Evolutionary conservation across 2,888 invertebrate species (phyloP), one percentile per base, ranked within the genome.

Genomic region (Cheilosia scutellata): DNA sequence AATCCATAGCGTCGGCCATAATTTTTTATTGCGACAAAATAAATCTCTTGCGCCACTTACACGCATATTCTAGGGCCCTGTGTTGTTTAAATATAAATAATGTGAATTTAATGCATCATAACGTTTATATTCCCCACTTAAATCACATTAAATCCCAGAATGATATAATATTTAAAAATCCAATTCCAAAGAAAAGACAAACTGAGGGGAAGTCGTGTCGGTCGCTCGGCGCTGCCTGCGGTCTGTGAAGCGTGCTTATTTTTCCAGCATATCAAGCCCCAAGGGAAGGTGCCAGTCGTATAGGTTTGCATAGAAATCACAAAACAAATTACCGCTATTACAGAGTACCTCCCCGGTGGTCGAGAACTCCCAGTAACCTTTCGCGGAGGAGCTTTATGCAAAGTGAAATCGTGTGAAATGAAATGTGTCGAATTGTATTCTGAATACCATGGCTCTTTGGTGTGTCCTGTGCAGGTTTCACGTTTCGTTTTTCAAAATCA

Each of bases 341-440:
- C 66, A 62, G 57, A 42, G 53, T 63, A 82, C 49, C 62, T 63
- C 53, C 27, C 65, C 60, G 62, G 37, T 82, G 47, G 76, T 51
- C 76, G 55, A 82, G 53, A 55, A 20, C 9, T 20, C 31, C 4
- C 4, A 37, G 60, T 62, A 60, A 82, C 77, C 77, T 71, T 70
- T 58, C 75, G 79, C 70, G 57, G 70, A 51, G 65, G 11, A 37
- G 65, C 55, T 80, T 80, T 80, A 84, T 75, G 80, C 84, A 80
- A 84, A 84, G 70, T 76, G 84, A 84, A 84, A 80, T 84, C 84
- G 80, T 79, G 84, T 80, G 84, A 80, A 80, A 70, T 80, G 75
- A 80, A 84, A 80, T 80, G 80, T 75, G 80, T 55, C 65, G 84
- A 75, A 84, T 75, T 78, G 70, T 75, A 65, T 58, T 79, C 79